Percentiles rank a stretch among this genome's conserved stretches.
Conservation (phyloP, 2,113 vertebrate species). For the Lasiurus cinereus region DNA sequence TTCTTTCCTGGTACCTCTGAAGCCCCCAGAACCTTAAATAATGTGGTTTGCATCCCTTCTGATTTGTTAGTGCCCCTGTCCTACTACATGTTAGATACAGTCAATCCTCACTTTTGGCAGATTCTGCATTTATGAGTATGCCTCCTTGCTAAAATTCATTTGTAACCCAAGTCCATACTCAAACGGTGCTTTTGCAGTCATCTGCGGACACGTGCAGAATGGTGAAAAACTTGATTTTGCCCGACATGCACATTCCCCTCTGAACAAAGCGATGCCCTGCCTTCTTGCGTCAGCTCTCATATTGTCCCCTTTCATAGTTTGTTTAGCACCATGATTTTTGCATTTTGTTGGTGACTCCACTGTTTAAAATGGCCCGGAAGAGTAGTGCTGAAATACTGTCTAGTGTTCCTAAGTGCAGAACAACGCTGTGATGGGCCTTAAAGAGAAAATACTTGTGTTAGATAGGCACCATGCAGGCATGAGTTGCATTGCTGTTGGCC, state of each 20-base stretch:
- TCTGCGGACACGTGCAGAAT: not conserved
- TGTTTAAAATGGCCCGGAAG: not conserved
- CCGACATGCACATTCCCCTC: not conserved
- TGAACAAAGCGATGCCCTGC: not conserved
- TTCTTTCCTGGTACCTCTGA: not conserved
- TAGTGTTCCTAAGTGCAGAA: not conserved
- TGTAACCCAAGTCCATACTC: not conserved
- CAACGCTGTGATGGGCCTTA: not conserved
- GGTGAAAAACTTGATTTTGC: not conserved
- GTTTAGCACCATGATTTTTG: not conserved
- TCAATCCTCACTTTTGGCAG: not conserved
- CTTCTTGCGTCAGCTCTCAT: not conserved
- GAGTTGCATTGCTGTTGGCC: not conserved
- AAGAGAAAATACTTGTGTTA: not conserved
- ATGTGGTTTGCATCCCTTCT: not conserved
- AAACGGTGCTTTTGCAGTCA: rapidly evolving
- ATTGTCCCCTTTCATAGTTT: not conserved
- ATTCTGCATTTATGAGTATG: not conserved
- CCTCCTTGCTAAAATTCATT: not conserved
- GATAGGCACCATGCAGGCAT: no score
- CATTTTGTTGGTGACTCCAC: not conserved
- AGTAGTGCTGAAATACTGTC: not conserved
- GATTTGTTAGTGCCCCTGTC: not conserved
- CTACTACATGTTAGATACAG: not conserved
- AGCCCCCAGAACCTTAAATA: not conserved